Conservation (phyloP, 2,797 vertebrate species). For the Danio kyathit region DNA sequence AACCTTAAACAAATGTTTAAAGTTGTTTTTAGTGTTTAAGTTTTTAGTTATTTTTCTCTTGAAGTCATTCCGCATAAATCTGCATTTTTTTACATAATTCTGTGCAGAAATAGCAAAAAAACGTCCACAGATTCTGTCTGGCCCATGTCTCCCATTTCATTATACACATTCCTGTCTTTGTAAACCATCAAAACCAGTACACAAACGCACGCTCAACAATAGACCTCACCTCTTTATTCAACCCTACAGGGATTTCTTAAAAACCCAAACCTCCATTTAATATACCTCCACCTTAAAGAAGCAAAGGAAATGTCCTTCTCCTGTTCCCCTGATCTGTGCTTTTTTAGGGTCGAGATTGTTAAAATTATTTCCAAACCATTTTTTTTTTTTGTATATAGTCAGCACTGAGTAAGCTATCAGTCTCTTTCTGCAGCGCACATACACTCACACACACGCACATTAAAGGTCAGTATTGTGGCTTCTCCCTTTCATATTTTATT, state of each 20-base stretch:
- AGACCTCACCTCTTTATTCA: slow-evolving; percentile 32
- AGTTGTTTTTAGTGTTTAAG: no score
- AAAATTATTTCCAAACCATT: not conserved
- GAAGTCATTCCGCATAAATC: no score
- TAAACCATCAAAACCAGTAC: not conserved
- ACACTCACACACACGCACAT: slow-evolving; percentile 7
- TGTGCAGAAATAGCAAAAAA: no score
- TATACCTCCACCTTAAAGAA: not conserved
- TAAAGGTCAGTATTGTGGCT: slow-evolving; percentile 7
- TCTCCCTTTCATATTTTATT: slow-evolving; percentile 15
- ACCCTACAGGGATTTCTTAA: slow-evolving; percentile 39
- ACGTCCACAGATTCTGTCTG: no score
- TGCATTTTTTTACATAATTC: not conserved
- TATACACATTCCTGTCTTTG: no score
- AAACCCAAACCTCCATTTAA: slow-evolving; percentile 41
- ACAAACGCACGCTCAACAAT: slow-evolving; percentile 6
- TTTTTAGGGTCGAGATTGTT: slow-evolving; percentile 1
- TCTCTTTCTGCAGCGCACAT: not conserved
- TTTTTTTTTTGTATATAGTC: slow-evolving; percentile 13
- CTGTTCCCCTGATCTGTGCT: slow-evolving; percentile 45
- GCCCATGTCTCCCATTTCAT: no score
- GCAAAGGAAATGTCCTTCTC: not conserved
- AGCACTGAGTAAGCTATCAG: not conserved
- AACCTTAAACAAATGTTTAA: no score
- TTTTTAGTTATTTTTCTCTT: no score